Evolutionary conservation across 2,113 vertebrate genomes (phyloP).

Genomic region (Sapajus apella): DNA sequence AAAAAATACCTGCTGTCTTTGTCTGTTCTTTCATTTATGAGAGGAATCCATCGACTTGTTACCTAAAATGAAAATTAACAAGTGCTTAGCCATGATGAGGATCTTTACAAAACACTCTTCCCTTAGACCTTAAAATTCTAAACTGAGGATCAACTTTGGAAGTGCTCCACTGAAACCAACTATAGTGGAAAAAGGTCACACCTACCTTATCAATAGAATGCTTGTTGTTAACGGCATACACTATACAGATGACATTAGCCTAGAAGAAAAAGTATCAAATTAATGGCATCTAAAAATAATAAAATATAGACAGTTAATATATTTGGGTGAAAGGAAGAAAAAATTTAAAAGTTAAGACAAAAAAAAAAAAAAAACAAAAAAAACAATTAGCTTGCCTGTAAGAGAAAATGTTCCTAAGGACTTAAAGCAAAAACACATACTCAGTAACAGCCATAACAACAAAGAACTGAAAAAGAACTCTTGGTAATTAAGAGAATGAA

Average conservation of each 20-base stretch:
- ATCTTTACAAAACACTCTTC: slow-evolving; percentile 3
- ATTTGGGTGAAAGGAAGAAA: slow-evolving; percentile 5
- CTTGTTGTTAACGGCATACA: slow-evolving; percentile 98
- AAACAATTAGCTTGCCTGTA: background rate
- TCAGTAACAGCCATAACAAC: slow-evolving; percentile 31
- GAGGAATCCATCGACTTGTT: slow-evolving; percentile 98
- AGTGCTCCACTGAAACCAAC: slow-evolving; percentile 13
- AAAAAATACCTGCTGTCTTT: slow-evolving; percentile 96
- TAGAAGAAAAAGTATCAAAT: slow-evolving; percentile 82
- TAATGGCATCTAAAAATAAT: slow-evolving; percentile 37
- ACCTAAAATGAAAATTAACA: slow-evolving; percentile 86
- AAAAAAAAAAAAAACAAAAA: background rate
- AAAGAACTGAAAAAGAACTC: background rate
- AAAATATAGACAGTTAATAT: slow-evolving; percentile 28
- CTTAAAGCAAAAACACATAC: background rate
- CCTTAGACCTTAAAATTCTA: background rate
- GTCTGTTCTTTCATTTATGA: slow-evolving; percentile 97
- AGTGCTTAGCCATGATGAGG: background rate
- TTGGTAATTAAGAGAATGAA: background rate
- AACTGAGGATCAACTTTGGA: slow-evolving; percentile 19
- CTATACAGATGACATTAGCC: slow-evolving; percentile 99
- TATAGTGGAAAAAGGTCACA: slow-evolving; percentile 7
- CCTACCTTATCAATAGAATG: slow-evolving; percentile 98
- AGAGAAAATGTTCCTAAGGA: slow-evolving; percentile 22
- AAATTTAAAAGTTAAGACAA: background rate